A percentile compares a stretch with the other conserved stretches of the same genome.
Conservation (phyloP, 2,797 vertebrate species). For the Arctocebus calabarensis region DNA sequence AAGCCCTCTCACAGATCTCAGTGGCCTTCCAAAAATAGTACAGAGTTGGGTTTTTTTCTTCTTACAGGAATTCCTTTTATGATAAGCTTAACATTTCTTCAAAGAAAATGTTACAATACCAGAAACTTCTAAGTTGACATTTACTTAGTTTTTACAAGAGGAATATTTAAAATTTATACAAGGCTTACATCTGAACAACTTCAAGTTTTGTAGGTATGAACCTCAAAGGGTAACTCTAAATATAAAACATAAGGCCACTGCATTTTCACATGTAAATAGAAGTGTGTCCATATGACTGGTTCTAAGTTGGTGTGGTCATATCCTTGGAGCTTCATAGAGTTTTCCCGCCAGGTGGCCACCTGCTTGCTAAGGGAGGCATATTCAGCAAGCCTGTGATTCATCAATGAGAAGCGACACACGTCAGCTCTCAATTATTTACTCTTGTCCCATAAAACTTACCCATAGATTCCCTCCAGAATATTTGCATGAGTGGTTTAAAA, state of each 20-base stretch:
- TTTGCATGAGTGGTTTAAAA: conserved; percentile 4
- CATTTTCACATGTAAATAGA: conserved; percentile 67
- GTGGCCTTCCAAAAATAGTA: conserved; percentile 51
- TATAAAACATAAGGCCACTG: conserved; percentile 59
- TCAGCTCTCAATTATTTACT: conserved; percentile 50
- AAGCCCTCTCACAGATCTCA: conserved; percentile 15
- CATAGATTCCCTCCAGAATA: neutral
- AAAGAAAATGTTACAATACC: conserved; percentile 82
- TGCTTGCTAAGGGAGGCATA: conserved; percentile 15
- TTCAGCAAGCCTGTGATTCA: neutral
- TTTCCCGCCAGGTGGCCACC: neutral
- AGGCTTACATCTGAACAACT: conserved; percentile 76
- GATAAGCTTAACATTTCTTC: conserved; percentile 78
- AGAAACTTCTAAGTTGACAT: conserved; percentile 80
- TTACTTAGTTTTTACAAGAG: conserved; percentile 81
- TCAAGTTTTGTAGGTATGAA: conserved; percentile 71
- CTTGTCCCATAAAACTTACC: conserved; percentile 11
- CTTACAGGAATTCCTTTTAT: conserved; percentile 64
- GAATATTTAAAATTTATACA: conserved; percentile 83
- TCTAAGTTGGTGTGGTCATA: conserved; percentile 49
- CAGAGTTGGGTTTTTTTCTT: conserved; percentile 29
- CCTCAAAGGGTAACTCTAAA: conserved; percentile 75
- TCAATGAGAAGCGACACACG: neutral
- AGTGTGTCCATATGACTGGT: neutral
- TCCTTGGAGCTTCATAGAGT: neutral